phyloP scores from a whole-genome alignment of 2,797 vertebrate species.

The Ptychadena robeensis region DNA sequence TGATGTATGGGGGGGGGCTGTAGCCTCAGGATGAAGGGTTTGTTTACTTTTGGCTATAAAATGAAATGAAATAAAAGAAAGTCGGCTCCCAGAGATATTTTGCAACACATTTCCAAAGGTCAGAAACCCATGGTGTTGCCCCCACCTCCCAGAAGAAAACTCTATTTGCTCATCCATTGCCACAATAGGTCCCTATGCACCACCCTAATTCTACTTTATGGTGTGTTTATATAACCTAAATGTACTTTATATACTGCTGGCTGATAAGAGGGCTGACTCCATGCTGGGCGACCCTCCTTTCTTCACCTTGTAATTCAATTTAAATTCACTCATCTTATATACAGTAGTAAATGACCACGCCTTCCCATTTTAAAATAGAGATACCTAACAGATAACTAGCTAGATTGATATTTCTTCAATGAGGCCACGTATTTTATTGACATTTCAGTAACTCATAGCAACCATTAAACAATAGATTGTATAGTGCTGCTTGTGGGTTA shows the following conservation, averaged over 20 bases:
- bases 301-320: constrained; percentile 8
- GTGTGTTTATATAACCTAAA: constrained; percentile 74
- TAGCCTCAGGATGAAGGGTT: not conserved
- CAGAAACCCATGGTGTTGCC: not conserved
- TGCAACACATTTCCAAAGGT: not conserved
- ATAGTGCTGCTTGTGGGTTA: not conserved
- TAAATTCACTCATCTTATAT: constrained; percentile 32
- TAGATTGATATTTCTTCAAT: not conserved
- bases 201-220: constrained; percentile 64
- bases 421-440: not conserved
- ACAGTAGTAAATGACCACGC: constrained; percentile 21
- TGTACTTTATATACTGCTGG: constrained; percentile 70
- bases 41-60: not conserved
- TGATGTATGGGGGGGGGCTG: too few species aligned
- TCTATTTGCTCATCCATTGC: not conserved
- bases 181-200: not conserved
- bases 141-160: not conserved
- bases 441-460: not conserved
- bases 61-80: too few species aligned
- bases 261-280: constrained; percentile 74
- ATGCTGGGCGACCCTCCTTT: constrained; percentile 43
- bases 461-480: not conserved
- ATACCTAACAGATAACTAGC: not conserved
- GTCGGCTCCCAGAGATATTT: not conserved
- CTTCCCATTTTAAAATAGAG: not conserved